A percentile compares a stretch with the other conserved stretches of the same genome.
Evolutionary conservation across 2,888 invertebrate species (phyloP).

Genomic region (Brachylomia viminalis): DNA sequence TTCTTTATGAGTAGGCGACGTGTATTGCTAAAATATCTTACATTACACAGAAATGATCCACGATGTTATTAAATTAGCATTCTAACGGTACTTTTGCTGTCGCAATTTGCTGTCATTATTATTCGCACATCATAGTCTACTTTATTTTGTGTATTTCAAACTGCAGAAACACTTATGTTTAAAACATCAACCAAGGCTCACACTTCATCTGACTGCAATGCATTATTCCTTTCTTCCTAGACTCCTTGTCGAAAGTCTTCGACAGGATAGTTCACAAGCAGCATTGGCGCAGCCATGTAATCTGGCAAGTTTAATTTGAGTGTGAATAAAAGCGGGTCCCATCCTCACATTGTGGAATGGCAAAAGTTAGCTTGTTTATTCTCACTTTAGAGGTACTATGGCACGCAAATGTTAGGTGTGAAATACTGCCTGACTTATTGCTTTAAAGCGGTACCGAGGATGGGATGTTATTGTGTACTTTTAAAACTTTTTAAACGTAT

Average conservation of each 20-base stretch:
- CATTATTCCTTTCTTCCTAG: constrained; percentile 20
- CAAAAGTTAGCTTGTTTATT: constrained; percentile 86
- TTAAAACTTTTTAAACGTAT: constrained; percentile 63
- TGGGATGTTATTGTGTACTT: constrained; percentile 60
- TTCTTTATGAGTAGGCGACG: constrained; percentile 5
- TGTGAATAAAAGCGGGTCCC: constrained; percentile 74
- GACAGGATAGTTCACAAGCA: constrained; percentile 58
- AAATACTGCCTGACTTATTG: constrained; percentile 77
- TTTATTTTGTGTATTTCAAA: not conserved
- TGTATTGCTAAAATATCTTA: not conserved
- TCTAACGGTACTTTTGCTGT: not conserved
- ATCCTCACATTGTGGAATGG: constrained; percentile 80
- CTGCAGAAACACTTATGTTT: not conserved
- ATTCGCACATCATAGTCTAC: not conserved
- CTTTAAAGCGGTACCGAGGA: constrained; percentile 62
- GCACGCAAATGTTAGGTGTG: constrained; percentile 81
- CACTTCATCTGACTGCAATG: constrained; percentile 16
- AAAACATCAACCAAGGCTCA: not conserved
- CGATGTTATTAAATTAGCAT: not conserved
- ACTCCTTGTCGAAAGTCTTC: constrained; percentile 65
- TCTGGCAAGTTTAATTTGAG: constrained; percentile 80
- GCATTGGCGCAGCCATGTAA: constrained; percentile 73
- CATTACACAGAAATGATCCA: not conserved
- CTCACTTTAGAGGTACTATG: constrained; percentile 79
- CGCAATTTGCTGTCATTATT: not conserved